Conservation (phyloP, 2,797 vertebrate species). For the Alosa sapidissima region DNA sequence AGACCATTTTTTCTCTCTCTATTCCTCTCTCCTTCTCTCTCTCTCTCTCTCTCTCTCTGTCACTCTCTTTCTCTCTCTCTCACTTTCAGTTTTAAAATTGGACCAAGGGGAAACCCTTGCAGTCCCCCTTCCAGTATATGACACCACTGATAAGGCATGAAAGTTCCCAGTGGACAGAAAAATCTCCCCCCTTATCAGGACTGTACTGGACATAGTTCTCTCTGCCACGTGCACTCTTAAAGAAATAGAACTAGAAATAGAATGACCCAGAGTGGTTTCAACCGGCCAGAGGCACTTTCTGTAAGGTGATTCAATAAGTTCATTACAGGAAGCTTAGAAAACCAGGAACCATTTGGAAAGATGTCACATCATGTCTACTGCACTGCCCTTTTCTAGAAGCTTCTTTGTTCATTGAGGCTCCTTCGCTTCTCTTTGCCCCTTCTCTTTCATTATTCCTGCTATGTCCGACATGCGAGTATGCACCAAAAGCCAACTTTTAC, state of each 20-base stretch:
- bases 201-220: not conserved
- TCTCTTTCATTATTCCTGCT: conserved; percentile 57
- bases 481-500: conserved; percentile 69
- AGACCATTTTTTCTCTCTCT: conserved; percentile 36
- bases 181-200: not conserved
- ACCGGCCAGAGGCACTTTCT: not conserved
- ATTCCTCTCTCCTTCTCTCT: conserved; percentile 1
- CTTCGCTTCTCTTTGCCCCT: conserved; percentile 24
- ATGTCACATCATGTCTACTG: conserved; percentile 4
- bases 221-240: not conserved
- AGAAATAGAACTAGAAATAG: not conserved
- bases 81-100: conserved; percentile 28
- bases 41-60: not conserved
- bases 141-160: conserved; percentile 19
- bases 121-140: conserved; percentile 6
- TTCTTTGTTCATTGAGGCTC: conserved; percentile 10
- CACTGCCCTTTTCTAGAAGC: not conserved
- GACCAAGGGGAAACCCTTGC: not conserved
- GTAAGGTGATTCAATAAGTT: not conserved
- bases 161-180: not conserved
- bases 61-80: not conserved
- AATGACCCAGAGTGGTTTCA: not conserved
- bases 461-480: conserved; percentile 51
- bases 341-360: not conserved
- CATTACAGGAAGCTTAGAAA: not conserved